phyloP scores from a whole-genome alignment of 2,888 invertebrate species.

The Chrysopilus asiliformis region DNA sequence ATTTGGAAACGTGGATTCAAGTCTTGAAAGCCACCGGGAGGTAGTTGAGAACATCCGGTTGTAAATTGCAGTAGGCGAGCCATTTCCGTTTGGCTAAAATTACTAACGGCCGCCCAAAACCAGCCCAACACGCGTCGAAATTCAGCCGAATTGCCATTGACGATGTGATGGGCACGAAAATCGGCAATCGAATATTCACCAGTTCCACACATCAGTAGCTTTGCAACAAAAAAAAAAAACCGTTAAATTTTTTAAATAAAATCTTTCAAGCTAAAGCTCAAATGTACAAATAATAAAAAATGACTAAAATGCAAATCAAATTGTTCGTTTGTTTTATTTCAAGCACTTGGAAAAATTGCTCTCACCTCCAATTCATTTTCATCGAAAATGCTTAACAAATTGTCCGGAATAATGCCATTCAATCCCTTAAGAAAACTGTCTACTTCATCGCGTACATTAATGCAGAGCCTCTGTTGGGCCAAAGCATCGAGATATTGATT shows the following conservation, averaged over 20 bases:
- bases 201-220: constrained; percentile 85
- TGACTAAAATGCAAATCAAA: constrained; percentile 1
- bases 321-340: neutral
- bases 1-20: constrained; percentile 86
- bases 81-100: constrained; percentile 86
- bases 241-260: constrained; percentile 10
- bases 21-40: constrained; percentile 80
- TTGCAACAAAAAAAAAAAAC: constrained; percentile 30
- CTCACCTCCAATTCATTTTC: constrained; percentile 88
- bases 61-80: constrained; percentile 84
- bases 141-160: constrained; percentile 66
- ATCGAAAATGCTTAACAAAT: constrained; percentile 86
- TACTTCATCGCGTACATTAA: constrained; percentile 67
- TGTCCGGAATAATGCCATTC: constrained; percentile 82
- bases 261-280: neutral
- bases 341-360: neutral
- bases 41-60: constrained; percentile 84
- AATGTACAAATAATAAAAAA: constrained; percentile 1
- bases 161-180: constrained; percentile 77
- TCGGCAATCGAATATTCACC: constrained; percentile 84
- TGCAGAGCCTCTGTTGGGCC: constrained; percentile 77
- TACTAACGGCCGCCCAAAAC: constrained; percentile 83
- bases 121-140: constrained; percentile 75
- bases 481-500: constrained; percentile 71
- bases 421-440: constrained; percentile 83